Base-by-base conservation (phyloP, 1,140 invertebrate genomes). In the Agrilus planipennis region DNA sequence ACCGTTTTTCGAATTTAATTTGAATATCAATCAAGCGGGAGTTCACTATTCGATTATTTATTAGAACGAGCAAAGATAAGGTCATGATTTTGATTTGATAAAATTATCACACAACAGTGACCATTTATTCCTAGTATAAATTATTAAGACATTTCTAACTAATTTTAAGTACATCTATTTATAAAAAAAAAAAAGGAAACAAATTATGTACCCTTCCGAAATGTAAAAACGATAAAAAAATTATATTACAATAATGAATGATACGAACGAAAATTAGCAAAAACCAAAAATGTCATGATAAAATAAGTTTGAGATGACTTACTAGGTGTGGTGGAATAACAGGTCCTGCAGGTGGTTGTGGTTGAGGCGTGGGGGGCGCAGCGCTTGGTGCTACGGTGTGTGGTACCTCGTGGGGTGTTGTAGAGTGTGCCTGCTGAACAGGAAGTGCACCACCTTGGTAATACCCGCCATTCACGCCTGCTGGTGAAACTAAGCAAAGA, bases 391-490 rank as follows among this genome's bases (percentile, higher is more conserved):
- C 62, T 31, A 61, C 63, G 47, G 56, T 57, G 62, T 73, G 69
- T 60, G 76, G 72, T 57, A 72, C 72, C 64, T 82, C 79, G 60
- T 81, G 79, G 48, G 79, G 75, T 50, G 78, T 82, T 54, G 79
- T 81, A 52, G 77, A 80, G 60, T 81, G 79, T 44, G 78, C 79
- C 66, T 81, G 79, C 67, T 82, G 79, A 43, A 77, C 73, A 28
- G 75, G 74, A 51, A 79, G 64, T 52, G 73, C 65, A 57, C 76
- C 76, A 54, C 71, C 68, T 57, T 76, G 75, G 57, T 73, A 69
- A 64, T 80, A 80, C 65, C 78, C 80, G 53, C 78, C 77, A 56
- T 75, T 75, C 62, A 79, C 77, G 63, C 77, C 73, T 63, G 77
- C 75, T 34, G 71, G 66, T 51, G 70, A 61, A 34, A 63, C 61